These are phyloP conservation scores for Drosophila kanapiae DNA, from an alignment of 1,140 invertebrate species.

Conservation along the genomic window DNA sequence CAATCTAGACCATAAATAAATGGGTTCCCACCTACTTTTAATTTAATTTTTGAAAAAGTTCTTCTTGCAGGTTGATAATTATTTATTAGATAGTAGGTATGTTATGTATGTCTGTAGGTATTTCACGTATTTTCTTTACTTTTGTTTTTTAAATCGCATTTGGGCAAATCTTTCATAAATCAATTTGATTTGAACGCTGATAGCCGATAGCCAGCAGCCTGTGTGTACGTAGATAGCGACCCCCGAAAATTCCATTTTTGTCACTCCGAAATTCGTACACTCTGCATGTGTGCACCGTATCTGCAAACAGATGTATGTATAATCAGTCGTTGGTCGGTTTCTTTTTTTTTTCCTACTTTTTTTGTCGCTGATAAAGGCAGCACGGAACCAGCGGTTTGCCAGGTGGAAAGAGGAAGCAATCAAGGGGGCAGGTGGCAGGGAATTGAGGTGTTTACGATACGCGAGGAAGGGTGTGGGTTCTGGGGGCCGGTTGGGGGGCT, in stretches of 20 bases:
- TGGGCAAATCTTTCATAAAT: constrained; percentile 80
- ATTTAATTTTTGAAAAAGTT: constrained; percentile 3
- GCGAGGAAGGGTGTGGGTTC: constrained; percentile 8
- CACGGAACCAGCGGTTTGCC: constrained; percentile 63
- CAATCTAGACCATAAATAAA: constrained; percentile 4
- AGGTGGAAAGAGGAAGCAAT: constrained; percentile 17
- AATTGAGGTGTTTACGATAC: constrained; percentile 36
- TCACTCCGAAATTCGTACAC: constrained; percentile 2
- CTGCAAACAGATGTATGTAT: constrained; percentile 39
- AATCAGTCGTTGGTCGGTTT: constrained; percentile 57
- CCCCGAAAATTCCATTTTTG: constrained; percentile 32
- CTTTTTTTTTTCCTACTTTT: neutral
- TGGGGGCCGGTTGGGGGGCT: neutral
- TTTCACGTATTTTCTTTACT: neutral
- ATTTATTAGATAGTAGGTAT: constrained; percentile 17
- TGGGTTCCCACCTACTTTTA: constrained; percentile 1
- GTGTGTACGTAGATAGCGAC: constrained; percentile 51
- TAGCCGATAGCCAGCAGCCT: constrained; percentile 23
- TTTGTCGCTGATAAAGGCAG: constrained; percentile 52
- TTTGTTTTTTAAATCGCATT: constrained; percentile 43
- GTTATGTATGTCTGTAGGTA: neutral
- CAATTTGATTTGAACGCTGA: constrained; percentile 73
- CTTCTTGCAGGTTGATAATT: neutral
- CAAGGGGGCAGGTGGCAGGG: constrained; percentile 1
- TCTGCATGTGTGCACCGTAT: constrained; percentile 9